These are phyloP conservation scores for Agrochola litura DNA, from an alignment of 2,888 invertebrate genomes.

Conservation along the genomic window DNA sequence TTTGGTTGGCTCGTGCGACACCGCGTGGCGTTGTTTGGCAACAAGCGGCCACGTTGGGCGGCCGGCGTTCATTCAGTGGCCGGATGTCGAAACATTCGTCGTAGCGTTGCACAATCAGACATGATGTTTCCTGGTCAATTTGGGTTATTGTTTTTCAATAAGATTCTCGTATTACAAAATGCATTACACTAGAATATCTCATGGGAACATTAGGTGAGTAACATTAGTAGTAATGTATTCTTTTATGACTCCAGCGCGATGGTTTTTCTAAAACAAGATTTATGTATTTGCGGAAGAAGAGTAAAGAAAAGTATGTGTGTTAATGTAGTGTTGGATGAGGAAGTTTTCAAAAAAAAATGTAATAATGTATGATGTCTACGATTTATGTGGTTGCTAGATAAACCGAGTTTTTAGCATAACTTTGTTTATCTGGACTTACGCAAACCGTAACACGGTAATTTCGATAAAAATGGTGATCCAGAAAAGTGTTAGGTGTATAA, in stretches of 20 bases:
- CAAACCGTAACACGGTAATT: conserved; percentile 43
- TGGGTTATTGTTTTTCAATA: conserved; percentile 74
- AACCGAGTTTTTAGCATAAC: conserved; percentile 51
- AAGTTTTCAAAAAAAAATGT: conserved; percentile 51
- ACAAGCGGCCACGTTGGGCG: conserved; percentile 36
- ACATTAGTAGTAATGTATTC: conserved; percentile 43
- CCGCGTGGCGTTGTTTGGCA: conserved; percentile 58
- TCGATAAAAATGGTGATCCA: conserved; percentile 39
- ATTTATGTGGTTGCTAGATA: conserved; percentile 61
- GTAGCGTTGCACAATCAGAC: conserved; percentile 74
- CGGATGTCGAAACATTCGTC: conserved; percentile 61
- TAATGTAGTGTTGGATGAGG: conserved; percentile 58
- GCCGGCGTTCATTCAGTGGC: conserved; percentile 52
- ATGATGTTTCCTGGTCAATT: conserved; percentile 78
- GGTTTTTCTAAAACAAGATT: conserved; percentile 57
- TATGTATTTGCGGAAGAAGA: conserved; percentile 64
- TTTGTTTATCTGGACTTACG: conserved; percentile 45
- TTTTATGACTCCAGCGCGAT: conserved; percentile 44
- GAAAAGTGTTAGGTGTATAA: conserved; percentile 11
- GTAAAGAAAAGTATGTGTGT: conserved; percentile 57
- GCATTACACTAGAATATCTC: conserved; percentile 34
- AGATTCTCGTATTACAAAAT: conserved; percentile 61
- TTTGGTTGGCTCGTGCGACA: conserved; percentile 27
- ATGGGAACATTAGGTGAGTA: conserved; percentile 34
- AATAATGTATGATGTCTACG: conserved; percentile 52